Evolutionary conservation across 2,113 vertebrate genomes (phyloP), one percentile per base, ranked within the genome.

Genomic region (Morone saxatilis): DNA sequence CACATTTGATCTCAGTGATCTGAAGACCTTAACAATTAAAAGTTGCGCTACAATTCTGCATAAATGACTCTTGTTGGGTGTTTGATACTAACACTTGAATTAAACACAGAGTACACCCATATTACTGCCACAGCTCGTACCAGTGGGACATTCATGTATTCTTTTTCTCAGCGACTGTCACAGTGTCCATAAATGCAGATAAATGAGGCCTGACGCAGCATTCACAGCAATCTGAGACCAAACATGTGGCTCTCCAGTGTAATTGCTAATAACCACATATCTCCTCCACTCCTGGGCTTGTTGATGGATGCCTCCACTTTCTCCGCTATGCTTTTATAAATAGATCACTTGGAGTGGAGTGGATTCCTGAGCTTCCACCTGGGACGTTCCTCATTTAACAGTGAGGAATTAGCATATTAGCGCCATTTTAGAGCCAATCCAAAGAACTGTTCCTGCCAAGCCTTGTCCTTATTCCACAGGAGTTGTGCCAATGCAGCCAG

Each of bases 321-420:
- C 78, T 74, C 41, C 7, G 22, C 74, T 4, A 0, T 43, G 70
- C 73, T 47, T 54, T 54, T 79, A 86, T 82, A 91, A 92, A 83
- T 86, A 84, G 74, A 89, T 85, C 57, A 54, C 16, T 80, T 76
- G 73, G 72, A 79, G 71, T n/a, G 71, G 60, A 63, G 80, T 56
- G 14, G 17, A 62, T 12, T 74, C 51, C 36, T 19, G 38, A 72
- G 67, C 54, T 14, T 77, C 69, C 84, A 63, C 80, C 41, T 1
- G 86, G 83, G 88, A 91, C 60, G 16, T 80, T 89, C 86, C 77
- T 86, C 86, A 62, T 77, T 88, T 80, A 88, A 80, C 81, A 40
- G 45, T 65, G 20, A 87, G 59, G 78, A 88, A 84, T 87, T 78
- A 86, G 77, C 76, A 63, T 67, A 88, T 91, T 87, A 88, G 73